Evolutionary conservation across 2,113 vertebrate species (phyloP).

Genomic region (Xiphophorus maculatus): DNA sequence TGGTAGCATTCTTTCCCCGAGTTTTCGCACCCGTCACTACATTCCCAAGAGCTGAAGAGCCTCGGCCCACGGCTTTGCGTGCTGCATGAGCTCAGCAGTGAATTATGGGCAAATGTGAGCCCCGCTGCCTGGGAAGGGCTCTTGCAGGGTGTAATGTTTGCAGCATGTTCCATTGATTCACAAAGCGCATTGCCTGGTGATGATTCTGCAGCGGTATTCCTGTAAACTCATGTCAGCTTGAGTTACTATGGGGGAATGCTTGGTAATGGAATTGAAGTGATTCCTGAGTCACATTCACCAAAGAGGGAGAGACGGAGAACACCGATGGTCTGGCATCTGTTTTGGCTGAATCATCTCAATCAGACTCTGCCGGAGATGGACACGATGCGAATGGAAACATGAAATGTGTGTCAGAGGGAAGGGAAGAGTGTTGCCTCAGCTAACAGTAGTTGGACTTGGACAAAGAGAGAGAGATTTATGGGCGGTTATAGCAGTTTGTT

Average conservation of each 20-base stretch:
- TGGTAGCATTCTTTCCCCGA: slow-evolving; percentile 32
- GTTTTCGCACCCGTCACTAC: slow-evolving; percentile 30
- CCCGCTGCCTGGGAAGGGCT: slow-evolving; percentile 60
- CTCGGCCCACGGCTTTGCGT: slow-evolving; percentile 46
- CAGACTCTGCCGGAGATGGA: slow-evolving; percentile 31
- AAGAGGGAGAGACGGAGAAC: slow-evolving; percentile 56
- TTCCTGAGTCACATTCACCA: slow-evolving; percentile 67
- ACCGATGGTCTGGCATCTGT: slow-evolving; percentile 54
- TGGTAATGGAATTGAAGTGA: slow-evolving; percentile 67
- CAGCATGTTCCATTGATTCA: slow-evolving; percentile 80
- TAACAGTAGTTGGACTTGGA: slow-evolving; percentile 16
- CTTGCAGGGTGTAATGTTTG: slow-evolving; percentile 72
- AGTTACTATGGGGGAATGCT: slow-evolving; percentile 57
- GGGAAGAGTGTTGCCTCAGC: slow-evolving; percentile 45
- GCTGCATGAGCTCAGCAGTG: slow-evolving; percentile 69
- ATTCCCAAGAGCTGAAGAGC: slow-evolving; percentile 46
- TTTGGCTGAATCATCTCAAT: slow-evolving; percentile 64
- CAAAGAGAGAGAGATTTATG: neutral
- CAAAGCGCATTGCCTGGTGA: slow-evolving; percentile 69
- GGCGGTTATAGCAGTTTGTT: neutral
- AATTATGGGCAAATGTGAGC: slow-evolving; percentile 71
- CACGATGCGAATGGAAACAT: slow-evolving; percentile 48
- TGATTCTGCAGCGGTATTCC: slow-evolving; percentile 79
- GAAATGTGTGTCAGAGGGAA: slow-evolving; percentile 29
- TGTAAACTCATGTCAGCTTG: slow-evolving; percentile 71